Evolutionary conservation across 2,113 vertebrate genomes (phyloP), one percentile per base, ranked within the genome.

Genomic region (Hypanus sabinus): DNA sequence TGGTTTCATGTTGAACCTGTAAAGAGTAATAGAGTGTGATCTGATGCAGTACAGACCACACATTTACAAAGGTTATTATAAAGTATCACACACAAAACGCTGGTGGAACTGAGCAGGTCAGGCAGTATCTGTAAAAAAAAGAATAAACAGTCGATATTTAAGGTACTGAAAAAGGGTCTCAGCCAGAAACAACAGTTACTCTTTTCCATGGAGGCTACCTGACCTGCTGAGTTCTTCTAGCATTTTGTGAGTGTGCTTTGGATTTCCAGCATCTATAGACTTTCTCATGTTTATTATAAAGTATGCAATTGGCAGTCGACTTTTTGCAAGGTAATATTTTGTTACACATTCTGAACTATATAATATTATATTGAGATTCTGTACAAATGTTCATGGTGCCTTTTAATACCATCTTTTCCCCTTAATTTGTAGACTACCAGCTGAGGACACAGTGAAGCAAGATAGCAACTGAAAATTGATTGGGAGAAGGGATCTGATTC

Each of bases 391-490:
- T 87, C 55, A n/a, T 65, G 30, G 3, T 11, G 57, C 27, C 60
- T 62, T 88, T 65, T 90, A 7, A 68, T 90, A 16, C 60, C 33
- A 8, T 65, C 57, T 33, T 33, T 14, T 68, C 60, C 22, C 57
- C 30, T 65, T 16, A 14, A 73, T 73, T 75, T 71, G 65, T 70
- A 93, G 91, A 93, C 91, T 93, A 93, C 91, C 91, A 93, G 33
- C 91, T 93, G 30, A 33, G 91, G 71, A 93, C 91, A 30, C 91
- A 93, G 46, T 93, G 91, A 93, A 75, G 70, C 36, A 71, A 73
- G 38, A 75, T 38, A 30, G 91, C 18, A 20, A 18, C 36, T 38
- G 70, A 75, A 93, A 38, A 93, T 68, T 93, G 68, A 38, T 46
- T 92, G 90, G 90, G 90, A 46, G 68, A 22, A 93, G 33, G 55